These are phyloP conservation scores for Torymus aiolomorphi DNA, from an alignment of 2,888 invertebrate species.

Conservation along the genomic window DNA sequence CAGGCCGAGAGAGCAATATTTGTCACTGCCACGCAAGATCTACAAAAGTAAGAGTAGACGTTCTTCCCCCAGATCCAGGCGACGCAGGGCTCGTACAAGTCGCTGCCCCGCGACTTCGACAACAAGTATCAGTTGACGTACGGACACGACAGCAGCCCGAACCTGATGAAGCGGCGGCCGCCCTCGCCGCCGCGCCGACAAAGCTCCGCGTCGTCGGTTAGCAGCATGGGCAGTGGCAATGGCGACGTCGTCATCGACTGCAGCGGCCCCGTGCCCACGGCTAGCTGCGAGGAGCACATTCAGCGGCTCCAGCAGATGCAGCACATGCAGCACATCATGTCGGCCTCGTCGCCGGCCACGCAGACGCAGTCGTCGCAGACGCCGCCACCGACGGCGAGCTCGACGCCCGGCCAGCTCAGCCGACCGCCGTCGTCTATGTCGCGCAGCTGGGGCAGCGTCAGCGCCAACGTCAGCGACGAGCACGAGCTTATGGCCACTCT, in stretches of 20 bases:
- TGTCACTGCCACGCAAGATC: neutral
- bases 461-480: conserved; percentile 73
- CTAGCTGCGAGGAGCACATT: conserved; percentile 72
- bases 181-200: conserved; percentile 89
- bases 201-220: conserved; percentile 69
- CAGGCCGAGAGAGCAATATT: neutral
- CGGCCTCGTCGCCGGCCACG: conserved; percentile 7
- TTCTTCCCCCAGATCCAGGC: conserved; percentile 64
- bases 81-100: conserved; percentile 77
- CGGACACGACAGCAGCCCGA: conserved; percentile 80
- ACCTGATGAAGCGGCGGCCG: conserved; percentile 86
- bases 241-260: conserved; percentile 75
- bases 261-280: conserved; percentile 75
- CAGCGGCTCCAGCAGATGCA: conserved; percentile 62
- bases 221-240: conserved; percentile 63
- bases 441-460: conserved; percentile 78
- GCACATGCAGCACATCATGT: conserved; percentile 56
- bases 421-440: conserved; percentile 77
- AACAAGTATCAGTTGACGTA: conserved; percentile 77
- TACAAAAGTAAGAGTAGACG: conserved; percentile 41
- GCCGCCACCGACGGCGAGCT: conserved; percentile 81
- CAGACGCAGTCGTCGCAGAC: conserved; percentile 77
- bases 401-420: conserved; percentile 79
- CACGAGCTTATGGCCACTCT: conserved; percentile 75
- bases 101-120: conserved; percentile 77